phyloP scores from a whole-genome alignment of 2,797 vertebrate species.

The Bradypus variegatus region DNA sequence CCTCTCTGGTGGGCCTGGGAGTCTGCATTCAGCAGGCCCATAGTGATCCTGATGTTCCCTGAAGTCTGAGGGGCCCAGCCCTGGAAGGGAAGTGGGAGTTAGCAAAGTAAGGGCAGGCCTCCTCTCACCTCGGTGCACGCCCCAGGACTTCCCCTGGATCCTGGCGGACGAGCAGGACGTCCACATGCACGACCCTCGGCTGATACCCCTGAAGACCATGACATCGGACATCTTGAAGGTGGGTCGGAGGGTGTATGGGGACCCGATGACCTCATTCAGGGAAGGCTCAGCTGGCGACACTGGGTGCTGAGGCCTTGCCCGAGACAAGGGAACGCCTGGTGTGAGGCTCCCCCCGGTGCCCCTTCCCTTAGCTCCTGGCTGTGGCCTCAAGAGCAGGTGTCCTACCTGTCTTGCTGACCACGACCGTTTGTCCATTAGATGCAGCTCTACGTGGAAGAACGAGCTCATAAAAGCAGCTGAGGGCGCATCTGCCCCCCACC shows the following conservation, averaged over 20 bases:
- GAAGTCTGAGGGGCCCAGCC: neutral
- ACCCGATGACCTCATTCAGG: neutral
- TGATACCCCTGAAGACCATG: constrained; percentile 97
- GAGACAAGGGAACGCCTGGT: neutral
- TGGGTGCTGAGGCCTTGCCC: neutral
- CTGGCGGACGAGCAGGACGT: constrained; percentile 96
- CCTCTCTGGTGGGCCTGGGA: neutral
- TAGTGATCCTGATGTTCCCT: neutral
- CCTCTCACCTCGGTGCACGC: neutral
- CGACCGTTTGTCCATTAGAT: constrained; percentile 75
- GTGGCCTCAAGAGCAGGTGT: neutral
- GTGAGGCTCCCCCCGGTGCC: neutral
- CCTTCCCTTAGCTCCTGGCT: neutral
- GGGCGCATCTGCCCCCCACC: neutral
- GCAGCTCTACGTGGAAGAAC: constrained; percentile 96
- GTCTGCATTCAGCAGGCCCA: neutral
- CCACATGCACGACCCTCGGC: constrained; percentile 92
- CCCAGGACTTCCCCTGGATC: constrained; percentile 97
- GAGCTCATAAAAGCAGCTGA: constrained; percentile 87
- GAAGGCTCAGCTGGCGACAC: neutral
- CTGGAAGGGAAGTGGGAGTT: neutral
- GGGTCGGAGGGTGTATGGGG: constrained; percentile 72
- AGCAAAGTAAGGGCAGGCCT: neutral
- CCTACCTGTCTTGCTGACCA: neutral
- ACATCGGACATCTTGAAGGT: constrained; percentile 96